These are phyloP conservation scores for Oscheius myriophilus DNA, from an alignment of 2,888 invertebrate species.

Conservation along the genomic window DNA sequence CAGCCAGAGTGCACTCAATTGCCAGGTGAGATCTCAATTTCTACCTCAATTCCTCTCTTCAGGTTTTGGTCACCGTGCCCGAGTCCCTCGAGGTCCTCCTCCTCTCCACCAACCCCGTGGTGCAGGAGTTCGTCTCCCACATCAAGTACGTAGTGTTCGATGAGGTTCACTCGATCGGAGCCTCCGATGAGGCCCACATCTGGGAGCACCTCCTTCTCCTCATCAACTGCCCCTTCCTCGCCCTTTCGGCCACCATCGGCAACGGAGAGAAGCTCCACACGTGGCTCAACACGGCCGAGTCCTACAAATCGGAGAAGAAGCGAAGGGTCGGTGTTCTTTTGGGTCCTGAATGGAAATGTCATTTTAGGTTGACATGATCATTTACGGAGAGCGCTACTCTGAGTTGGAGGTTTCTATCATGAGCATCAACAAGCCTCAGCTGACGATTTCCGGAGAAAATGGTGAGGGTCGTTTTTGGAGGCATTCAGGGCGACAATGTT, in stretches of 20 bases:
- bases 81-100: constrained; percentile 65
- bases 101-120: constrained; percentile 60
- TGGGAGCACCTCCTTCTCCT: constrained; percentile 69
- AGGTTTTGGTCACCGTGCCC: constrained; percentile 67
- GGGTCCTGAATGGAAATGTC: not conserved
- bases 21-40: constrained; percentile 45
- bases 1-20: constrained; percentile 61
- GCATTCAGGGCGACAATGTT: no score
- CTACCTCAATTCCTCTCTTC: not conserved
- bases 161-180: constrained; percentile 69
- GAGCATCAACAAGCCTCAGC: constrained; percentile 50
- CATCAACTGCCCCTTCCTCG: constrained; percentile 68
- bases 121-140: constrained; percentile 64
- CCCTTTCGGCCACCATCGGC: constrained; percentile 68
- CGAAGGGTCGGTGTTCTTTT: constrained; percentile 33
- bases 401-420: constrained; percentile 67
- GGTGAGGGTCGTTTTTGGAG: no score
- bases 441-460: constrained; percentile 22
- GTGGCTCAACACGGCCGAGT: constrained; percentile 63
- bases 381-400: constrained; percentile 67
- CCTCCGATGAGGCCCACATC: constrained; percentile 62
- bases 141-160: constrained; percentile 69
- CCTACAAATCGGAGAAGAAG: constrained; percentile 54
- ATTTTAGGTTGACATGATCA: constrained; percentile 53
- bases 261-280: constrained; percentile 63